phyloP scores from a whole-genome alignment of 2,888 invertebrate species.

The Lasiommata megera region DNA sequence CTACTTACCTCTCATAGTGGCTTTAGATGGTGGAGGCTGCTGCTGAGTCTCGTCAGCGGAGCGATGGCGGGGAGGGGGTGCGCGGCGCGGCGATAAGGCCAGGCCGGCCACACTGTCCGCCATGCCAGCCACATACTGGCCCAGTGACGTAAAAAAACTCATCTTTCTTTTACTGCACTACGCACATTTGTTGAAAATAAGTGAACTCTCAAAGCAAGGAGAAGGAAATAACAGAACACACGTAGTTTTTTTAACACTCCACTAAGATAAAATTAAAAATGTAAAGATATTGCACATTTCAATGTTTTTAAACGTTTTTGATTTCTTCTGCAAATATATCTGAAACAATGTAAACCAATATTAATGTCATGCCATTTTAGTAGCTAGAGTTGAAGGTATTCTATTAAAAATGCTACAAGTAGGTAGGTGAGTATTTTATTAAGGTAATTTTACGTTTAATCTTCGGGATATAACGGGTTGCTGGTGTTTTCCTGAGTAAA shows the following conservation, averaged over 20 bases:
- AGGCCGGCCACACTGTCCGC: slow-evolving; percentile 92
- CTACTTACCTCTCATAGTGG: slow-evolving; percentile 39
- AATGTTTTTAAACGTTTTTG: not conserved
- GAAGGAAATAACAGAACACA: not conserved
- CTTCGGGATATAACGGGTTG: no score
- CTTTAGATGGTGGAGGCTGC: slow-evolving; percentile 52
- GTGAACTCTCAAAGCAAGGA: not conserved
- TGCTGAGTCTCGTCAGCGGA: slow-evolving; percentile 77
- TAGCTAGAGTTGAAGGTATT: not conserved
- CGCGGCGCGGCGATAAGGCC: slow-evolving; percentile 88
- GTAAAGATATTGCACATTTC: not conserved
- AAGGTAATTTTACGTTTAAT: no score
- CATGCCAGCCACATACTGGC: slow-evolving; percentile 92
- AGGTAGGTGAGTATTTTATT: no score
- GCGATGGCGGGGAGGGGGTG: slow-evolving; percentile 85
- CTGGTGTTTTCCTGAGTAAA: no score
- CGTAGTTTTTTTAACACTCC: not conserved
- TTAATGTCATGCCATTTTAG: not conserved
- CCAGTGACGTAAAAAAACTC: slow-evolving; percentile 93
- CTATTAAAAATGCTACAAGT: no score
- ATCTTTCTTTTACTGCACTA: slow-evolving; percentile 58
- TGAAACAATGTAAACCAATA: slow-evolving; percentile 15
- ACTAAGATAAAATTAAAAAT: not conserved
- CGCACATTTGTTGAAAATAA: slow-evolving; percentile 12
- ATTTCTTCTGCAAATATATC: slow-evolving; percentile 9